Base-by-base conservation (phyloP, 2,888 invertebrate species). In the Drosophila pseudotakahashii region DNA sequence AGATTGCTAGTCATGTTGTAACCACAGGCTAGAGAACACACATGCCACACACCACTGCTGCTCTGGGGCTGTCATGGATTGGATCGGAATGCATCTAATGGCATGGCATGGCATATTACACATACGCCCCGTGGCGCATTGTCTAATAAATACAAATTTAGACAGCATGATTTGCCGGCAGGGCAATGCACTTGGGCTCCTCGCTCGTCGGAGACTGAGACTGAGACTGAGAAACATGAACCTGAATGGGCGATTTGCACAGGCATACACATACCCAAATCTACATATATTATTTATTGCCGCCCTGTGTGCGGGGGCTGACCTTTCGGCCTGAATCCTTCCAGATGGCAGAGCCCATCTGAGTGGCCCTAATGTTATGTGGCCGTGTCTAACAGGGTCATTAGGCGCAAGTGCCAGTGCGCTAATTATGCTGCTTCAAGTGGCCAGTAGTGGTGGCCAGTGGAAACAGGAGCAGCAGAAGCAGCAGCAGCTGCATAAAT, bases 331-430 rank as follows among this genome's bases (percentile, higher is more conserved):
- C 48, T 48, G 16, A 32, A 19, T 50, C 70, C 52, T 39, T 39
- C 58, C 58, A 58, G 58, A 58, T 58, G 58, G 58, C 58, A 14
- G 16, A n/a, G 19, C 37, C 19, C 32, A 51, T 42, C 44, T n/a
- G 52, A 41, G 13, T 44, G 50, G 41, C 42, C 42, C 42, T 48
- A 59, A 63, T 77, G 75, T 55, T 51, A 74, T 47, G 71, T 42
- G 55, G 41, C 37, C 86, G 86, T 88, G 88, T 88, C 82, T 79
- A 90, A 88, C 90, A 90, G 90, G 81, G 82, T 90, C 89, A 91
- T 90, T 90, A 88, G 88, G 77, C 87, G 82, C 84, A 90, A 90
- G 90, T 89, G 90, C 85, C 80, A 88, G 85, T 90, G 90, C 82
- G 90, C 91, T 90, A 90, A 90, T 91, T 90, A 89, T 86, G 78